Evolutionary conservation across 2,888 invertebrate genomes (phyloP).

Genomic region (Tricholauxania praeusta): DNA sequence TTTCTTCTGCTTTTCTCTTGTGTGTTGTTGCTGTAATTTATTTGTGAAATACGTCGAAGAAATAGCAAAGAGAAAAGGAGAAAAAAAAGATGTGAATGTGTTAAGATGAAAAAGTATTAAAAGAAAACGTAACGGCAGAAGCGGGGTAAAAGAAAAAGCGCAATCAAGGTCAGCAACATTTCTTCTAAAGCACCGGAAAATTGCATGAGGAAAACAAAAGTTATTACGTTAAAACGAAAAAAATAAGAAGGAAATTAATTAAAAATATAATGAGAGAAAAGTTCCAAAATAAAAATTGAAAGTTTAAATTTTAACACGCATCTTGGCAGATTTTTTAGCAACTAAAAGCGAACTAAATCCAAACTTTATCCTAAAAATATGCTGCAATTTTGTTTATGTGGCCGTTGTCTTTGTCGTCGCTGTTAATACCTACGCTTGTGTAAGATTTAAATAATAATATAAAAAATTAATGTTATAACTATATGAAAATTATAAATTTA

Average conservation of each 20-base stretch:
- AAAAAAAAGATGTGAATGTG: neutral
- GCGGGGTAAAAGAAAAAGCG: constrained; percentile 9
- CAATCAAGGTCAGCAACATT: constrained; percentile 36
- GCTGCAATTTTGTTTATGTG: too few species aligned
- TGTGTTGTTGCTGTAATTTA: constrained; percentile 14
- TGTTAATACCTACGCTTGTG: too few species aligned
- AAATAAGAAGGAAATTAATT: constrained; percentile 8
- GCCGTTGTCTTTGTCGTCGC: too few species aligned
- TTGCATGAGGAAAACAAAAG: constrained; percentile 19
- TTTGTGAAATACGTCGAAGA: neutral
- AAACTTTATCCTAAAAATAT: too few species aligned
- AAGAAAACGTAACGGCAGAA: constrained; percentile 7
- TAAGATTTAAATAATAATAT: too few species aligned
- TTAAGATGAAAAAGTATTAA: neutral
- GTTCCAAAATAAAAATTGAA: neutral
- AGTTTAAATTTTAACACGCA: neutral
- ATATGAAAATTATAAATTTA: neutral
- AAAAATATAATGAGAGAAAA: neutral
- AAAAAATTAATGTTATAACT: too few species aligned
- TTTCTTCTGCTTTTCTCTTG: neutral
- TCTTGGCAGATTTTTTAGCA: too few species aligned
- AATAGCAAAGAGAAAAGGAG: neutral
- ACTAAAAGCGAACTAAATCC: too few species aligned
- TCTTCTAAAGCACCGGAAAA: constrained; percentile 25
- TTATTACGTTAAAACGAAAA: neutral